Base-by-base conservation (phyloP, 1,140 invertebrate species). In the Drusus annulatus region DNA sequence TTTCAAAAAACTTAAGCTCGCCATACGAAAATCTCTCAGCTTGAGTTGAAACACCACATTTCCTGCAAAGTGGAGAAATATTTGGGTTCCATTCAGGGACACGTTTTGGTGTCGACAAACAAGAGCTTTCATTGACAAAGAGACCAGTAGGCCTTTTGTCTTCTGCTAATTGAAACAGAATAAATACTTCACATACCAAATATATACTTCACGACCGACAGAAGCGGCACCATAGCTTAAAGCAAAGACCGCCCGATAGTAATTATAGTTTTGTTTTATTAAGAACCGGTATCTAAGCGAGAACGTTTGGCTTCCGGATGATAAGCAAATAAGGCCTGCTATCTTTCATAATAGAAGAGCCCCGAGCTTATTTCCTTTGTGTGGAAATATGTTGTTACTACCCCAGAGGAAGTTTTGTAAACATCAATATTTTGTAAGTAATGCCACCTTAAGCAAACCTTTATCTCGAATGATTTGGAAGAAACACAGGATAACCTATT, bases 161-260 rank as follows among this genome's bases (percentile, higher is more conserved):
- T 51, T 21, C 28, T 19, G 56, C 78, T 80, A 80, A 80, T 74
- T 74, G 68, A 80, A 75, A 80, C 45, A 73, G 69, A 80, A 60
- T 80, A 79, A 80, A 80, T 80, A 80, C 54, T 56, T 69, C 65
- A 50, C 28, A 50, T 19, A 19, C 31, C 23, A 50, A 28, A 16
- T 31, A 74, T 28, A 21, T 21, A 69, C n/a, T 17, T 36, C 36
- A 28, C 54, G 51, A 15, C 15, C 65, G 2, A 8, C 28, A 15
- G n/a, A 23, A 63, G 8, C n/a, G 60, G 21, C 28, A 31, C 54
- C 51, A 36, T 68, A 73, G 19, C 19, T 56, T 31, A 25, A 75
- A 16, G 52, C 19, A 25, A 16, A 75, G 73, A 56, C 73, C 31
- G n/a, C n/a, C 19, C 21, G 5, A n/a, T 7, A 15, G 62, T 19